Base-by-base conservation (phyloP, 1,140 invertebrate genomes). In the Drosophila micromelanica region DNA sequence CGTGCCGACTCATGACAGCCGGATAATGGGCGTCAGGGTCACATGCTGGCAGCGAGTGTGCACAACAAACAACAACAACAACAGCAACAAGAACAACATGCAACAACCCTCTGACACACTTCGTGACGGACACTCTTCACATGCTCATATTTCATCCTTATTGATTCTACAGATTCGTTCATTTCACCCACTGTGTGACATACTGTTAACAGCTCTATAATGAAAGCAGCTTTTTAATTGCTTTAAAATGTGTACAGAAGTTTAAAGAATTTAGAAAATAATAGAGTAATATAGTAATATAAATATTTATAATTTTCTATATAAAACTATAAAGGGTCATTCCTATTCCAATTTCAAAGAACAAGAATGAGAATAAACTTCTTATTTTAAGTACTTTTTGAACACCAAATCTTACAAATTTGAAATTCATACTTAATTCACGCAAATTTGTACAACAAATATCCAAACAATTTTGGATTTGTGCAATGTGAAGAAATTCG, bases 31-130 rank as follows among this genome's bases (percentile, higher is more conserved):
- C 46, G 61, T 37, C 52, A 30, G 61, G 69, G 46, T 65, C 61
- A 52, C 69, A 62, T 72, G 61, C 38, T 43, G 56, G 13, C 23
- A 32, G 12, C 40, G 40, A 15, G 59, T 49, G 49, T 27, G 37
- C 30, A 42, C 20, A 30, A 42, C 27, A 32, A 60, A 49, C 60
- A 59, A 55, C 59, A 52, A 54, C 20, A 20, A 20, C 20, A 20
- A 20, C 20, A 60, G 49, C 60, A 59, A 55, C 17, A 52, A n/a
- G n/a, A 59, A 55, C 59, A 52, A 52, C 23, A 17, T 51, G 42
- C 51, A 67, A 17, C 63, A 69, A 69, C 71, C 56, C 64, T 60
- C 55, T 43, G 57, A 23, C 49, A 63, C 57, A 69, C 11, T 60
- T 68, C 7, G 37, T n/a, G 11, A 20, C 57, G 6, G 9, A 40